Conservation (phyloP, 2,888 invertebrate species). For the Dermolepida albohirtum region DNA sequence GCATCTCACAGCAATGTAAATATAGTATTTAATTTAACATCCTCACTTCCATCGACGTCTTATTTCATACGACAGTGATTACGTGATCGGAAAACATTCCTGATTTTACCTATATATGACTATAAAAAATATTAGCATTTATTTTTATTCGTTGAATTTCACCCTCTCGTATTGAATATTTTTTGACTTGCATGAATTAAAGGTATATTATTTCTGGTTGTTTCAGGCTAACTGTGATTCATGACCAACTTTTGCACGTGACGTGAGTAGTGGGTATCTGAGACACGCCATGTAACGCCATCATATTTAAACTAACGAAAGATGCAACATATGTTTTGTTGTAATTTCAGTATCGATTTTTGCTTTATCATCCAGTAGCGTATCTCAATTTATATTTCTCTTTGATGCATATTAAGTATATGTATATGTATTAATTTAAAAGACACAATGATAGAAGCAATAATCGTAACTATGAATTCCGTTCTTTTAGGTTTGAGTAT, state of each 20-base stretch:
- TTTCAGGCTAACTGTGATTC: conserved; percentile 63
- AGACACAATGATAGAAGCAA: background rate
- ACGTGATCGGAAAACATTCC: no score
- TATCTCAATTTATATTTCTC: background rate
- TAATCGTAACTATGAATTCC: no score
- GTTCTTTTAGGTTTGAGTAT: no score
- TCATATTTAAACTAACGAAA: no score
- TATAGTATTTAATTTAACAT: no score
- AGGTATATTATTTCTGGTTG: conserved; percentile 30
- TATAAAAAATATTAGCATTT: background rate
- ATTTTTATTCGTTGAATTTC: background rate
- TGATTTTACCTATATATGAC: no score
- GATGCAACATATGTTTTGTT: no score
- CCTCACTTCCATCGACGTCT: no score
- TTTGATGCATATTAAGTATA: conserved; percentile 6
- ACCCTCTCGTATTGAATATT: background rate
- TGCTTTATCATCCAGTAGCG: background rate
- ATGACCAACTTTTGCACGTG: conserved; percentile 56
- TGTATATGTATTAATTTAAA: conserved; percentile 8
- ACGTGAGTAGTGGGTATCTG: conserved; percentile 45
- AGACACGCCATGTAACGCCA: background rate
- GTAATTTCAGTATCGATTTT: background rate
- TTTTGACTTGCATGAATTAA: background rate
- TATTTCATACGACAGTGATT: no score
- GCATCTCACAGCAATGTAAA: no score